Evolutionary conservation across 2,113 vertebrate genomes (phyloP), one percentile per base, ranked within the genome.

Genomic region (Percina caprodes): DNA sequence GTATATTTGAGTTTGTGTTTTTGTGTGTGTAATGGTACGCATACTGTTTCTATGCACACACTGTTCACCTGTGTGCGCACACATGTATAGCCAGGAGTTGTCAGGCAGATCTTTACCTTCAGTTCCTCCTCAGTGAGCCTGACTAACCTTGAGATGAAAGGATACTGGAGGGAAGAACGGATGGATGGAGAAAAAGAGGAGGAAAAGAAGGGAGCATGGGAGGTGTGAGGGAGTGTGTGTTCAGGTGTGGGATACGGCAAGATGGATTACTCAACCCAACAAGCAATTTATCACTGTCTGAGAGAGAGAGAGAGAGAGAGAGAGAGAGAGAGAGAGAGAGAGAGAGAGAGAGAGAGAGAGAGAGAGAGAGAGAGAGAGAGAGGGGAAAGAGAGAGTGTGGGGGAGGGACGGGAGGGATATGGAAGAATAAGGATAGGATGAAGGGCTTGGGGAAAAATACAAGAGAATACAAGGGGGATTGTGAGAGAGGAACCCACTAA

Each of bases 241-340:
- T 92, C 88, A 87, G 87, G 86, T 90, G 90, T 88, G 86, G 88
- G 87, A 91, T 91, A 84, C 30, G 63, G 87, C 81, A 92, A 94
- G 92, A 95, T 93, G 89, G 90, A 95, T 95, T 92, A 86, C 92
- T 86, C 77, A 78, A 77, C 42, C 60, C 80, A 84, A 81, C 19
- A 39, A 77, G 89, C 90, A 94, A 95, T 95, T 93, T 83, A 92
- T 95, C 93, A 95, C 86, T 92, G 92, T 95, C 94, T 93, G 56
- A 81, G 61, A 61, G 73, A 56, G 61, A 88, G 74, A 86, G 84
- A 61, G 80, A 49, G 80, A 24, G 33, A 82, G 56, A 82, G 80
- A 74, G 84, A 75, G 54, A 67, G 54, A 69, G 63, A 70, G 26
- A 63, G 80, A 49, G 80, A 24, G 33, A 79, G 56, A 82, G 79